Conservation (phyloP, 2,113 vertebrate species). For the Syngnathus scovelli region DNA sequence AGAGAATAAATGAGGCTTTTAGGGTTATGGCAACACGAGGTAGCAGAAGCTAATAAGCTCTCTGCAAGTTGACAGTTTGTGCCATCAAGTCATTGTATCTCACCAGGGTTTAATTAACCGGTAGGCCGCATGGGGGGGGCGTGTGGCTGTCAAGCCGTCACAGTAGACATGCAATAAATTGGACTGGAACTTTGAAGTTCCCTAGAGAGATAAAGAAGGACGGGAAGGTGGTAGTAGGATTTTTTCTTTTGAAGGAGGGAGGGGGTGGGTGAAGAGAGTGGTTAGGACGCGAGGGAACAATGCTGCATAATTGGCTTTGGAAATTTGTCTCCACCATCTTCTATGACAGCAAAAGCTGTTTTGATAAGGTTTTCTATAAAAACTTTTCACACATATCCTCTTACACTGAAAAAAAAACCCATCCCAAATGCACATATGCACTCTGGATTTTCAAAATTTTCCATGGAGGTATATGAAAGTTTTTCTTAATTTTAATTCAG, state of each 20-base stretch:
- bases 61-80: neutral
- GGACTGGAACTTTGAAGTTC: neutral
- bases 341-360: neutral
- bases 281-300: slow-evolving; percentile 54
- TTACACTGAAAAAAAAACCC: no score
- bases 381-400: neutral
- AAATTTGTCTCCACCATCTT: slow-evolving; percentile 30
- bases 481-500: no score
- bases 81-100: slow-evolving; percentile 1
- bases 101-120: slow-evolving; percentile 2
- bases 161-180: slow-evolving; percentile 1
- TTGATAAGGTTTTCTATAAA: neutral
- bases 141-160: neutral
- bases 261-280: slow-evolving; percentile 37
- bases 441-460: no score
- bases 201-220: slow-evolving; percentile 21
- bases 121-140: neutral
- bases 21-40: neutral
- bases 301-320: slow-evolving; percentile 55
- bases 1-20: neutral
- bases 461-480: no score
- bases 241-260: slow-evolving; percentile 13
- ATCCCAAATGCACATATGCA: no score
- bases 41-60: neutral
- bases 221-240: slow-evolving; percentile 13